These are phyloP conservation scores for Perdita meconis DNA, from an alignment of 2,888 invertebrate genomes.

Conservation along the genomic window DNA sequence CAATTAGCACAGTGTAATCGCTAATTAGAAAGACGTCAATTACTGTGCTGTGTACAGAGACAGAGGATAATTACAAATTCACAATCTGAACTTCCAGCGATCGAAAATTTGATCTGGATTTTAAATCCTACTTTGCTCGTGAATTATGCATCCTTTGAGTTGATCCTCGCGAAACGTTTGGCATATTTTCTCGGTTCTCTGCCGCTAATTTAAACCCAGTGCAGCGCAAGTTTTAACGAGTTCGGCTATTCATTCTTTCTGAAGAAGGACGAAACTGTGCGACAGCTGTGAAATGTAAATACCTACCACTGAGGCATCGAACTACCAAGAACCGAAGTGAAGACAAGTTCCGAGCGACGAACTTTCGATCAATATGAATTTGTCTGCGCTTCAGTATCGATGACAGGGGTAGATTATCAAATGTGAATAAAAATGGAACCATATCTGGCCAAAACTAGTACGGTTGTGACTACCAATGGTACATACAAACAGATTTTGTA, in stretches of 20 bases:
- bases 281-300: slow-evolving; percentile 60
- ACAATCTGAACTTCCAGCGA: background rate
- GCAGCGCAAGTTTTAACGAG: slow-evolving; percentile 75
- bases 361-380: slow-evolving; percentile 22
- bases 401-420: too few species aligned
- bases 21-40: too few species aligned
- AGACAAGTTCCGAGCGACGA: slow-evolving; percentile 30
- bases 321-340: slow-evolving; percentile 36
- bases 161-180: slow-evolving; percentile 39
- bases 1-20: too few species aligned
- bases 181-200: slow-evolving; percentile 37
- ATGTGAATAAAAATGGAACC: too few species aligned
- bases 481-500: too few species aligned
- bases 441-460: too few species aligned
- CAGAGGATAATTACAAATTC: slow-evolving; percentile 18
- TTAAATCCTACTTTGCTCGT: slow-evolving; percentile 29
- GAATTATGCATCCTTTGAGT: slow-evolving; percentile 45
- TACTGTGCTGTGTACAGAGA: too few species aligned
- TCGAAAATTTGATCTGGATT: slow-evolving; percentile 11
- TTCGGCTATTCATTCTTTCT: slow-evolving; percentile 62
- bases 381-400: slow-evolving; percentile 1
- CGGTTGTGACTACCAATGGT: too few species aligned
- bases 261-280: slow-evolving; percentile 47
- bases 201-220: slow-evolving; percentile 67
- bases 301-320: slow-evolving; percentile 29